Conservation (phyloP, 2,888 invertebrate species). For the Candidula unifasciata region DNA sequence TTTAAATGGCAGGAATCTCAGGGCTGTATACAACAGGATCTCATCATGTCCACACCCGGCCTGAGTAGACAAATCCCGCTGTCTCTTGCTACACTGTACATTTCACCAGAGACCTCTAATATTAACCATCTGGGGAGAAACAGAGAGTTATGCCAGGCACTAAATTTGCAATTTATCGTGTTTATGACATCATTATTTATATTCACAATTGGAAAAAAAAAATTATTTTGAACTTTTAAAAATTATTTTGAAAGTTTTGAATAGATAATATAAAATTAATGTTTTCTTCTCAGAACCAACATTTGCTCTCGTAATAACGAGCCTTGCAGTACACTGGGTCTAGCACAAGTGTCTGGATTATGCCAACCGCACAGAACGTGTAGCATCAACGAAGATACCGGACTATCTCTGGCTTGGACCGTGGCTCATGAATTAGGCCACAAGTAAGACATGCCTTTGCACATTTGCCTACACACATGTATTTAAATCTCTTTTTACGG, state of each 20-base stretch:
- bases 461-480: too few relatives aligned
- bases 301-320: constrained; percentile 79
- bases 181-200: too few relatives aligned
- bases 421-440: constrained; percentile 94
- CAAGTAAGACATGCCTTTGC: constrained; percentile 84
- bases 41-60: too few relatives aligned
- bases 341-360: constrained; percentile 93
- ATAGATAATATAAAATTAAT: background rate
- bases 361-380: constrained; percentile 90
- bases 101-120: too few relatives aligned
- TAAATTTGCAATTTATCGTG: too few relatives aligned
- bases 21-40: too few relatives aligned
- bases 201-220: background rate
- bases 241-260: background rate
- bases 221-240: background rate
- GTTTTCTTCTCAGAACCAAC: constrained; percentile 72
- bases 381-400: constrained; percentile 93
- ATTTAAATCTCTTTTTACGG: too few relatives aligned
- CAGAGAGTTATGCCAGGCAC: too few relatives aligned
- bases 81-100: too few relatives aligned
- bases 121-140: too few relatives aligned
- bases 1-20: too few relatives aligned
- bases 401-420: constrained; percentile 91
- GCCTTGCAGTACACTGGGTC: constrained; percentile 84
- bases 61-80: too few relatives aligned